Evolutionary conservation across 2,113 vertebrate genomes (phyloP), one percentile per base, ranked within the genome.

Genomic region (Sander lucioperca): DNA sequence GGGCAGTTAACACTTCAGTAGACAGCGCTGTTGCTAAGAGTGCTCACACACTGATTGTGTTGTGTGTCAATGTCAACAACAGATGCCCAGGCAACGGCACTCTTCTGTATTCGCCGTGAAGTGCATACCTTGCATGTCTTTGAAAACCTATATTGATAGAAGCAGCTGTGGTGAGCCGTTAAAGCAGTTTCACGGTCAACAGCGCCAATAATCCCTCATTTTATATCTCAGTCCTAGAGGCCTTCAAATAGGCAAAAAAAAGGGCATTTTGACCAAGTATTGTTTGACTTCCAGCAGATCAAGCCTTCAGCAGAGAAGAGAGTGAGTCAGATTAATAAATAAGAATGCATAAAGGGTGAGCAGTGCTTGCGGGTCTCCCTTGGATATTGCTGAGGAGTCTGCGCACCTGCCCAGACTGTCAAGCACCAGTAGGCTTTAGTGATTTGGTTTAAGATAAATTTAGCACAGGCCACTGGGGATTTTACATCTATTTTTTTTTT

Each of bases 401-500:
- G 75, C 81, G 77, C 92, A 89, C 91, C 94, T 94, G 90, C 86
- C 85, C 83, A 79, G 87, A 91, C 93, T 92, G 93, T 93, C 91
- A 93, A 94, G 94, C 94, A 92, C 93, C 92, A 90, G 89, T 90
- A 91, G 89, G 87, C 90, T 94, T 93, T 89, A 91, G 88, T 93
- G 93, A 94, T 95, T 93, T 93, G 91, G 93, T 94, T 95, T 90
- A 92, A 93, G 91, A 91, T 92, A 94, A 94, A 95, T 95, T 95
- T 94, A 94, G 91, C 92, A 87, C 89, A 89, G 69, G 84, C 88
- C 89, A 68, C 92, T 69, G 76, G 93, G 92, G 93, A 92, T 89
- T 86, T 86, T 85, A 91, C 93, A 92, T 95, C 92, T 90, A 93
- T 90, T 36, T 62, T 33, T 36, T 11, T 74, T 86, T 93, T 78